Evolutionary conservation across 2,888 invertebrate genomes (phyloP), one percentile per base, ranked within the genome.

Genomic region (Pharmacophagus antenor): DNA sequence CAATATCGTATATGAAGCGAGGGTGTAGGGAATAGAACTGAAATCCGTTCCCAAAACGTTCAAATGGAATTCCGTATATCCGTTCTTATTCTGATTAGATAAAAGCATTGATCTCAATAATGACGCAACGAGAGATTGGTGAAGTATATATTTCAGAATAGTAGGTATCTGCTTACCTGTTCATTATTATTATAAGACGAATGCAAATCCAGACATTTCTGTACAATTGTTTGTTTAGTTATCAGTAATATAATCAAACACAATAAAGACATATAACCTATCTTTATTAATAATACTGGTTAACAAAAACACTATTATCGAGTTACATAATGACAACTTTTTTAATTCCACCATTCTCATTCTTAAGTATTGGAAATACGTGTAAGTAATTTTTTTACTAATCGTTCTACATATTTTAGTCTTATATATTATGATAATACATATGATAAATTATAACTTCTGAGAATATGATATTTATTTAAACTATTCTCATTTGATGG

Each of bases 41-140:
- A 51, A 61, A 60, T 37, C 46, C 23, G 25, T 41, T 47, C 51
- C 22, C 37, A 41, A 27, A 47, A 47, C 44, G 17, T 46, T 54
- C 31, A 7, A 49, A 55, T 31, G 49, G 42, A 46, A 49, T 50
- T 18, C 23, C 20, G 37, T 18, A 21, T 48, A 8, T 27, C 17
- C 21, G 25, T 49, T 41, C 48, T 27, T 17, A 42, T 54, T 27
- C 42, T 55, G 49, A 50, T 60, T 46, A 55, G 37, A 44, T 37
- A 60, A 60, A 55, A 55, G 50, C 47, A 47, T 58, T 58, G 46
- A 52, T 47, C 37, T 21, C 37, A 25, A 47, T 50, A 52, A 25
- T 46, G 10, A 47, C n/a, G 22, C 47, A 25, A 51, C 8, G 31
- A 46, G 17, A 27, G 57, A 51, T 51, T 17, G 18, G 21, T 6